These are phyloP conservation scores for Gambusia yucatana DNA, from an alignment of 2,797 vertebrate genomes.

Conservation along the genomic window DNA sequence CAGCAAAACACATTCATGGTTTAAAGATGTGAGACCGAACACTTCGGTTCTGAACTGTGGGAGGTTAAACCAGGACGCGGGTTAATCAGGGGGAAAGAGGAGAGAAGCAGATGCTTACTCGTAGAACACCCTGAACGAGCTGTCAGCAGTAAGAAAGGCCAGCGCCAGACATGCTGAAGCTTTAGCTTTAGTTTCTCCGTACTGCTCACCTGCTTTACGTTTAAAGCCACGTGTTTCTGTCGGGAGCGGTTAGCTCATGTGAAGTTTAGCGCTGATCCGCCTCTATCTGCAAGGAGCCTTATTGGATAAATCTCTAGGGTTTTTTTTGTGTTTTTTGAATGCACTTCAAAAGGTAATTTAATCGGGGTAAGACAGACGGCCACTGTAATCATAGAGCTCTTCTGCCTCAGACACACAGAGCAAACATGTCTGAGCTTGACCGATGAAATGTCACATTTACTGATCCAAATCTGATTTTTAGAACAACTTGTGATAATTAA, in stretches of 20 bases:
- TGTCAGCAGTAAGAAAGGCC: background rate
- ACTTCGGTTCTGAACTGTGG: background rate
- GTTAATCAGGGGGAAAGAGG: background rate
- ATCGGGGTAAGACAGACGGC: background rate
- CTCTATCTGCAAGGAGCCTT: background rate
- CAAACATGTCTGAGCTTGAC: background rate
- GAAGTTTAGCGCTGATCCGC: background rate
- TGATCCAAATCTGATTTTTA: background rate
- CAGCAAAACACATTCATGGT: background rate
- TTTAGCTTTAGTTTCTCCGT: background rate
- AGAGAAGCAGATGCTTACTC: background rate
- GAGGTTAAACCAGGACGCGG: background rate
- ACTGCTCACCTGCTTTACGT: background rate
- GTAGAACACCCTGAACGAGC: background rate
- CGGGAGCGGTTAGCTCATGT: background rate
- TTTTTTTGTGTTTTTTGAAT: background rate
- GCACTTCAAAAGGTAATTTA: background rate
- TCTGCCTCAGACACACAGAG: background rate
- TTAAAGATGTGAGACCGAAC: background rate
- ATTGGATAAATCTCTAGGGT: background rate
- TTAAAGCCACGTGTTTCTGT: background rate
- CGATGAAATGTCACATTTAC: background rate
- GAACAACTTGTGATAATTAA: background rate
- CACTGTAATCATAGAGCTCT: background rate
- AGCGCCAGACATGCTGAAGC: background rate